Conservation (phyloP, 2,113 vertebrate genomes). For the Xenopus laevis region DNA sequence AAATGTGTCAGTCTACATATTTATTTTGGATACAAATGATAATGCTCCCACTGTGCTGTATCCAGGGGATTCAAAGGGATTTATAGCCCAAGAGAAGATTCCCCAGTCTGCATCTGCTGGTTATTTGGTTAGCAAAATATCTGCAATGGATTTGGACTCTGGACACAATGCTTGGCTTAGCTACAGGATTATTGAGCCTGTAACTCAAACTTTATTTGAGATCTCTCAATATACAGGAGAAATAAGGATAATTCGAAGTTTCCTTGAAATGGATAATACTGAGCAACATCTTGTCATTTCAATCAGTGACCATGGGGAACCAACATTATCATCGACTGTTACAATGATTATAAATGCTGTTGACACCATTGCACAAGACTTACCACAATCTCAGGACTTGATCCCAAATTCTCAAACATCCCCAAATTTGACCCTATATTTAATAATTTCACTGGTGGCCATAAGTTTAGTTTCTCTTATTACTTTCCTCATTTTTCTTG, state of each 20-base stretch:
- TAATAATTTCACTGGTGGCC: conserved; percentile 61
- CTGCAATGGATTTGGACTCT: conserved; percentile 78
- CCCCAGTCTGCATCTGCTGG: conserved; percentile 71
- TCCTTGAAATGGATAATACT: conserved; percentile 66
- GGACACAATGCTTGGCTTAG: conserved; percentile 84
- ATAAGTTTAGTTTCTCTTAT: conserved; percentile 59
- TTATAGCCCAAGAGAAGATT: conserved; percentile 61
- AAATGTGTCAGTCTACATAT: conserved; percentile 36
- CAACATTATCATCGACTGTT: conserved; percentile 74
- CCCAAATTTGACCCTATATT: conserved; percentile 54
- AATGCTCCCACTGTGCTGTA: conserved; percentile 36
- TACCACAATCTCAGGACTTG: conserved; percentile 61
- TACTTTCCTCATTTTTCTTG: conserved; percentile 56
- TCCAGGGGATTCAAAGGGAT: conserved; percentile 56
- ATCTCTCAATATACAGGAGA: conserved; percentile 77
- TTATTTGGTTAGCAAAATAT: conserved; percentile 81
- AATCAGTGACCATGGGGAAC: conserved; percentile 75
- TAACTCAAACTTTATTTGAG: conserved; percentile 71
- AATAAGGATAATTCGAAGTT: conserved; percentile 73
- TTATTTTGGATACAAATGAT: conserved; percentile 51
- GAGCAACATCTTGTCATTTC: conserved; percentile 73
- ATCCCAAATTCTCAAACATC: conserved; percentile 50
- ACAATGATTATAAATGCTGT: conserved; percentile 73
- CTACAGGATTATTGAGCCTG: conserved; percentile 73
- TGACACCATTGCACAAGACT: conserved; percentile 63